These are phyloP conservation scores for Myxocyprinus asiaticus DNA, from an alignment of 2,113 vertebrate genomes.

Conservation along the genomic window DNA sequence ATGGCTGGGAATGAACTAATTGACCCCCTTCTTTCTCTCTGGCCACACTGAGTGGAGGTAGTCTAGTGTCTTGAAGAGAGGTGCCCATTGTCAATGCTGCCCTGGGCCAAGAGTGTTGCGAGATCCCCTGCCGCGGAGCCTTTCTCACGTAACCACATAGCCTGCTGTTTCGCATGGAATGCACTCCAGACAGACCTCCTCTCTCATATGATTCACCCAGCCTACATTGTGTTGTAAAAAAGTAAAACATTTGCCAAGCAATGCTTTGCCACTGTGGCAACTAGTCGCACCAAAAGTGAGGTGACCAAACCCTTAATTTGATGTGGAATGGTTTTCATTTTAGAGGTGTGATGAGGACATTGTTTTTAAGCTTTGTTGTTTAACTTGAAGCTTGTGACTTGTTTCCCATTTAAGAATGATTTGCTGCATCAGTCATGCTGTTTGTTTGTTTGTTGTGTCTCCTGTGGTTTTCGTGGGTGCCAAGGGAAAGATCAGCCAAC, in stretches of 20 bases:
- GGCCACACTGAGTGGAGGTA: slow-evolving; percentile 34
- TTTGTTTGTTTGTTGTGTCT: slow-evolving; percentile 58
- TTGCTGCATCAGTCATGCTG: slow-evolving; percentile 59
- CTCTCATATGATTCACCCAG: slow-evolving; percentile 8
- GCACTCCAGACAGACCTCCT: slow-evolving; percentile 29
- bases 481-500: slow-evolving; percentile 14
- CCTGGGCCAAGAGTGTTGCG: slow-evolving; percentile 41
- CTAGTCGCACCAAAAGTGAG: not conserved
- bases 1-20: slow-evolving; percentile 51
- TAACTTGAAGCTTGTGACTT: not conserved
- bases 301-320: not conserved
- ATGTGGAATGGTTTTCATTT: not conserved
- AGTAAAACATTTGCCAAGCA: slow-evolving; percentile 22
- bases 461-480: slow-evolving; percentile 56
- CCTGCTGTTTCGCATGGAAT: slow-evolving; percentile 26
- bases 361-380: not conserved
- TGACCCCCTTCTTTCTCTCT: slow-evolving; percentile 42
- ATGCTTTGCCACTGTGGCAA: not conserved
- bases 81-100: slow-evolving; percentile 50
- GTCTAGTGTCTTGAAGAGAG: slow-evolving; percentile 45
- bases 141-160: slow-evolving; percentile 45
- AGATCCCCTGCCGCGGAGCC: slow-evolving; percentile 21
- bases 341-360: slow-evolving; percentile 42
- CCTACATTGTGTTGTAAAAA: slow-evolving; percentile 55
- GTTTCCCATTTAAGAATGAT: slow-evolving; percentile 47